phyloP scores from a whole-genome alignment of 2,113 vertebrate genomes.

The Antechinus stuartii region DNA sequence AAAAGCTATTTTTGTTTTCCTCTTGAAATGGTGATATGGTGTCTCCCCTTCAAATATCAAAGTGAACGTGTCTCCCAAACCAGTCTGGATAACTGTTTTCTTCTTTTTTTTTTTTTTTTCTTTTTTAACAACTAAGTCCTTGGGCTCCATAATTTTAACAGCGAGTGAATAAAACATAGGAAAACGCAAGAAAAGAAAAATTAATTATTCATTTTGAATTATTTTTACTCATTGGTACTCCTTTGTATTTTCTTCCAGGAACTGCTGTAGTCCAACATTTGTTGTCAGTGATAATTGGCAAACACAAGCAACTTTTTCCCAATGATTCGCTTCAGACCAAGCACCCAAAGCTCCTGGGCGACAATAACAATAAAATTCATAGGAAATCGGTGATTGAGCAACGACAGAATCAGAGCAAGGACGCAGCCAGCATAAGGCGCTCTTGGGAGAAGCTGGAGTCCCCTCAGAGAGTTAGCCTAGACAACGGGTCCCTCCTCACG shows the following conservation, averaged over 20 bases:
- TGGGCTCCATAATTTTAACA: background rate
- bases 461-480: conserved; percentile 85
- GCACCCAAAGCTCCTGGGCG: conserved; percentile 83
- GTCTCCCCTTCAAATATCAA: background rate
- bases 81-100: background rate
- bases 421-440: conserved; percentile 85
- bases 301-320: conserved; percentile 92
- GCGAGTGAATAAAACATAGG: background rate
- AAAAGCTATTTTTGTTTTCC: background rate
- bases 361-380: conserved; percentile 91
- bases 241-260: conserved; percentile 84
- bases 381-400: conserved; percentile 83
- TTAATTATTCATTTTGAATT: background rate
- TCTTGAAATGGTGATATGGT: background rate
- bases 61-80: background rate
- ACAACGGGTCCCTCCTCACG: conserved; percentile 86
- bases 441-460: conserved; percentile 93
- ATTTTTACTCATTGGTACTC: background rate
- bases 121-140: background rate
- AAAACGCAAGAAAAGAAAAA: background rate
- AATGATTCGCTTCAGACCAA: conserved; percentile 81
- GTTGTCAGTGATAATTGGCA: conserved; percentile 97
- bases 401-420: conserved; percentile 89
- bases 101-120: background rate
- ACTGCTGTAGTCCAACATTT: conserved; percentile 97